Conservation (phyloP, 2,888 invertebrate genomes). For the Spialia ferax region DNA sequence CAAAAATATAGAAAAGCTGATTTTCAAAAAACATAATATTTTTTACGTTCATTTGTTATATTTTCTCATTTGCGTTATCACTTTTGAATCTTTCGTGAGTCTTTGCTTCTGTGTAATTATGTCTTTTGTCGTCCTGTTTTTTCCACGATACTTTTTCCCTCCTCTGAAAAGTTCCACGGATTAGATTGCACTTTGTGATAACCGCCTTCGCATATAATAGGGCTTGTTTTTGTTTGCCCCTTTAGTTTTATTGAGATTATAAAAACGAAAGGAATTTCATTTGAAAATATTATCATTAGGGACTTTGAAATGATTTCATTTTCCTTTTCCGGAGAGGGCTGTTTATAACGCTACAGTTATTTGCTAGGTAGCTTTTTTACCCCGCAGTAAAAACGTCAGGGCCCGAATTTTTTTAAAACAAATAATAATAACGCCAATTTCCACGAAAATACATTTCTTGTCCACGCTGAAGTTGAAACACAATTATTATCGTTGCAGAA, state of each 20-base stretch:
- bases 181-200: slow-evolving; percentile 6
- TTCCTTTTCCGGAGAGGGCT: no score
- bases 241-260: not conserved
- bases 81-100: not conserved
- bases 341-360: no score
- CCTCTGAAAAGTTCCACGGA: not conserved
- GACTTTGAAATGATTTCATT: no score
- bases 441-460: no score
- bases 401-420: no score
- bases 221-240: not conserved
- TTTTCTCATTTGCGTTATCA: not conserved
- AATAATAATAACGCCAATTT: no score
- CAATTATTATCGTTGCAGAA: no score
- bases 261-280: not conserved
- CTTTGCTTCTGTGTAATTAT: slow-evolving; percentile 2
- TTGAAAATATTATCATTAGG: not conserved
- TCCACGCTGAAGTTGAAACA: no score
- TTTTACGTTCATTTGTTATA: not conserved
- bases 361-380: no score
- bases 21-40: no score
- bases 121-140: not conserved
- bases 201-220: not conserved
- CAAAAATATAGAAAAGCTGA: not conserved
- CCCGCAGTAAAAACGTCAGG: no score
- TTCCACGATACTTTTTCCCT: not conserved